These are phyloP conservation scores for Solenodon paradoxus DNA, from an alignment of 2,113 vertebrate genomes.

Conservation along the genomic window DNA sequence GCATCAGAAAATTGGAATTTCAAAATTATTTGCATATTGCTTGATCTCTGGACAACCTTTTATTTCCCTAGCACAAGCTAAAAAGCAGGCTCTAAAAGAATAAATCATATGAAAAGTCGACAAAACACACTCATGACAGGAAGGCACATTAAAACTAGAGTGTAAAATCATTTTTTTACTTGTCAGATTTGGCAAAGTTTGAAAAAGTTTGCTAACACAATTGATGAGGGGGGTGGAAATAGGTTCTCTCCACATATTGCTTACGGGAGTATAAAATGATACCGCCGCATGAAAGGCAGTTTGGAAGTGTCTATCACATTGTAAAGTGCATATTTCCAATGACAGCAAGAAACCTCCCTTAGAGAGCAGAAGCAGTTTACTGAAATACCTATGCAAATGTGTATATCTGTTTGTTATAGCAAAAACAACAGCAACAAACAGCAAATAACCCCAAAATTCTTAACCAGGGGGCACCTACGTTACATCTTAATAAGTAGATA, in stretches of 20 bases:
- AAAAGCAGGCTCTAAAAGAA: neutral
- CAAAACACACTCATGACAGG: neutral
- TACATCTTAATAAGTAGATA: neutral
- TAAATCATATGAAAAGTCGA: neutral
- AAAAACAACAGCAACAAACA: neutral
- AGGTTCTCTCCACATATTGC: neutral
- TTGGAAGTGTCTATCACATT: neutral
- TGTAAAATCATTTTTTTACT: neutral
- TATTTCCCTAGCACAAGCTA: neutral
- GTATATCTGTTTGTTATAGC: neutral
- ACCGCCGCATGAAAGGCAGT: neutral
- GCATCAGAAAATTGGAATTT: neutral
- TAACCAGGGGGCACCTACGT: neutral
- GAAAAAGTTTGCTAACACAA: neutral
- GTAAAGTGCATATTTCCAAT: neutral
- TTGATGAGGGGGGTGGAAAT: neutral
- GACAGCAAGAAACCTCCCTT: neutral
- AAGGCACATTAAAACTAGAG: neutral
- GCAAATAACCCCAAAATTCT: neutral
- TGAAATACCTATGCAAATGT: neutral
- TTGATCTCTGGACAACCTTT: constrained; percentile 6
- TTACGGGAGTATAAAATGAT: neutral
- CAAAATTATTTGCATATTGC: neutral
- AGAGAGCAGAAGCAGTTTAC: neutral
- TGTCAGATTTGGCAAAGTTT: neutral